Evolutionary conservation across 1,140 invertebrate genomes (phyloP).

Genomic region (Euschistus heros): DNA sequence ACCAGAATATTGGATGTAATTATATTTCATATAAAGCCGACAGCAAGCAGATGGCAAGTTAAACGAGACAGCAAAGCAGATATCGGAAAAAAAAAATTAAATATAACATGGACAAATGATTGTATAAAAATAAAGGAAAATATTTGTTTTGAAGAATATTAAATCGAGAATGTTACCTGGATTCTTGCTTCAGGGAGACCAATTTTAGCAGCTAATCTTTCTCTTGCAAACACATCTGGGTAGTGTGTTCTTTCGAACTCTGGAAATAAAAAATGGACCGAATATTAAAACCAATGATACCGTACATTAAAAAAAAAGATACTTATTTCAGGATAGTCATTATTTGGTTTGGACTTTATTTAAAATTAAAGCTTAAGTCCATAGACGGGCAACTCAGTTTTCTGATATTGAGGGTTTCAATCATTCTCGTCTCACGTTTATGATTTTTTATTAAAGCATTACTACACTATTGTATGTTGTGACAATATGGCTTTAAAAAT

Average conservation of each 20-base stretch:
- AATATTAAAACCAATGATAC: neutral
- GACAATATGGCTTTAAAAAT: too few relatives aligned
- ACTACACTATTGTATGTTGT: too few relatives aligned
- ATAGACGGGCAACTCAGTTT: too few relatives aligned
- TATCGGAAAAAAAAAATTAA: neutral
- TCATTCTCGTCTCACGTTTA: too few relatives aligned
- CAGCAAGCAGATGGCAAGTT: too few relatives aligned
- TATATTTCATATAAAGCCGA: too few relatives aligned
- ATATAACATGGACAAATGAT: neutral
- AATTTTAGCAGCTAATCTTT: slow-evolving; percentile 94
- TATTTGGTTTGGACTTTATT: neutral
- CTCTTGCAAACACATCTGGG: slow-evolving; percentile 96
- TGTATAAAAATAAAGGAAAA: neutral
- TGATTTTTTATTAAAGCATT: too few relatives aligned
- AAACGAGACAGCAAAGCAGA: neutral
- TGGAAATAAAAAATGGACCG: slow-evolving; percentile 40
- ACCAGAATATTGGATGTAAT: neutral
- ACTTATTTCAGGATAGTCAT: too few relatives aligned
- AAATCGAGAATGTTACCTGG: slow-evolving; percentile 71
- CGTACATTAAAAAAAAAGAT: neutral
- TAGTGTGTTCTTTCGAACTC: slow-evolving; percentile 99
- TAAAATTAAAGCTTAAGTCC: too few relatives aligned
- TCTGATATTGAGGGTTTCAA: too few relatives aligned
- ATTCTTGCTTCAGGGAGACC: slow-evolving; percentile 98
- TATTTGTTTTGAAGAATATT: too few relatives aligned